Conservation (phyloP, 1,140 invertebrate genomes). For the Drosophila ohnishii region DNA sequence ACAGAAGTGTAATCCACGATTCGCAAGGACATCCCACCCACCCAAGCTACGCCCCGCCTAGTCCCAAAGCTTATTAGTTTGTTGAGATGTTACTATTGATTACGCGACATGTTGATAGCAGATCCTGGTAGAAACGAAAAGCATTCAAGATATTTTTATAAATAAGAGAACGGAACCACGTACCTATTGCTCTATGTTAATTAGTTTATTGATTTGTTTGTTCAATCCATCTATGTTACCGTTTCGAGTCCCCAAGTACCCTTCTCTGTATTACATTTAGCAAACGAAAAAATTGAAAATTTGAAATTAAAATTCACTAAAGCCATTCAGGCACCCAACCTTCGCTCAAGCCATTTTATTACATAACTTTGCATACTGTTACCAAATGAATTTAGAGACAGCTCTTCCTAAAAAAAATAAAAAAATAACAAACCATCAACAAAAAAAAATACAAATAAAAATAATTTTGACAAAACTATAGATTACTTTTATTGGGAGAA, state of each 20-base stretch:
- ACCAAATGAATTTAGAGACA: slow-evolving; percentile 69
- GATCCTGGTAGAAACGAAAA: slow-evolving; percentile 24
- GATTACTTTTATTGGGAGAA: slow-evolving; percentile 16
- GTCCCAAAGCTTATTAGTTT: slow-evolving; percentile 59
- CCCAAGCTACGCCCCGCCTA: slow-evolving; percentile 29
- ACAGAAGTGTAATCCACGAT: slow-evolving; percentile 12
- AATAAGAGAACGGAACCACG: slow-evolving; percentile 39
- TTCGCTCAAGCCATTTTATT: slow-evolving; percentile 45
- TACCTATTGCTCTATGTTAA: slow-evolving; percentile 60
- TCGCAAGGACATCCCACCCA: slow-evolving; percentile 36
- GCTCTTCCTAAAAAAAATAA: slow-evolving; percentile 65
- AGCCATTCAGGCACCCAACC: slow-evolving; percentile 36
- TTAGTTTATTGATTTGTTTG: slow-evolving; percentile 29
- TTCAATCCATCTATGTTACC: slow-evolving; percentile 35
- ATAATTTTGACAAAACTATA: slow-evolving; percentile 40
- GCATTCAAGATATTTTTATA: slow-evolving; percentile 54
- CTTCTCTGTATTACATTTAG: slow-evolving; percentile 43
- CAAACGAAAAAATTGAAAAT: slow-evolving; percentile 18
- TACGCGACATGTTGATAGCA: slow-evolving; percentile 48
- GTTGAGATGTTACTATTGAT: slow-evolving; percentile 68
- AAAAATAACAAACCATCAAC: slow-evolving; percentile 48
- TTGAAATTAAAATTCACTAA: slow-evolving; percentile 25
- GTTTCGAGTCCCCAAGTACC: slow-evolving; percentile 26
- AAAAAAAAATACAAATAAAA: slow-evolving; percentile 48
- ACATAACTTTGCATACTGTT: slow-evolving; percentile 45